These are phyloP conservation scores for Pseudomyrmex pallidus DNA, from an alignment of 1,140 invertebrate species.

Conservation along the genomic window DNA sequence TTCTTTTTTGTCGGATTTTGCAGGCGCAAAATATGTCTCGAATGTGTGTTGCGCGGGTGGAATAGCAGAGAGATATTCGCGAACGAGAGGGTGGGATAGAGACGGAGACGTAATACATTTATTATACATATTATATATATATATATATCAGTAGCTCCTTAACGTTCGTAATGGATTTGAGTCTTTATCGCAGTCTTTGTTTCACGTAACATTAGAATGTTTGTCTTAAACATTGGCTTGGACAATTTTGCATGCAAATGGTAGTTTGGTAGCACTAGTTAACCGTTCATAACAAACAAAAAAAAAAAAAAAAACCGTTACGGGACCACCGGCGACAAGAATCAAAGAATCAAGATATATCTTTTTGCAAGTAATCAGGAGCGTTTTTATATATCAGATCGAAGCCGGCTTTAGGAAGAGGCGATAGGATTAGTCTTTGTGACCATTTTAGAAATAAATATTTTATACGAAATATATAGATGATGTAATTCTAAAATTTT, in stretches of 20 bases:
- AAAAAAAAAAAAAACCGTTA: slow-evolving; percentile 5
- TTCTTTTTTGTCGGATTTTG: slow-evolving; percentile 53
- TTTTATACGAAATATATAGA: no score
- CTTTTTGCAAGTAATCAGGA: slow-evolving; percentile 21
- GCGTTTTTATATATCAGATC: slow-evolving; percentile 32
- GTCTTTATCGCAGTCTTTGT: slow-evolving; percentile 72
- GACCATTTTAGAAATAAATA: not conserved
- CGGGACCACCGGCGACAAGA: slow-evolving; percentile 24
- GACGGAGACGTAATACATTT: slow-evolving; percentile 26
- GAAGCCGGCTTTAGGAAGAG: slow-evolving; percentile 39
- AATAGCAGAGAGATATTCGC: slow-evolving; percentile 44
- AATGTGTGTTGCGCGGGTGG: slow-evolving; percentile 68
- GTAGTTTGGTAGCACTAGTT: slow-evolving; percentile 75
- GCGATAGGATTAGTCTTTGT: slow-evolving; percentile 43
- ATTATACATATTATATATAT: not conserved
- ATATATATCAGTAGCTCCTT: slow-evolving; percentile 68
- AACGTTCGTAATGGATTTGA: slow-evolving; percentile 72
- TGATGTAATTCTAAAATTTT: not conserved
- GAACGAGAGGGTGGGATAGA: slow-evolving; percentile 58
- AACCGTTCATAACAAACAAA: slow-evolving; percentile 69
- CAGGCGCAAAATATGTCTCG: slow-evolving; percentile 65
- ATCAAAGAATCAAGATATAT: not conserved
- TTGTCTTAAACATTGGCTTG: slow-evolving; percentile 76
- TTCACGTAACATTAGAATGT: slow-evolving; percentile 77
- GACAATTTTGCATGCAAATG: slow-evolving; percentile 76